Conservation (phyloP, 1,140 invertebrate genomes). For the Aplysia californica region DNA sequence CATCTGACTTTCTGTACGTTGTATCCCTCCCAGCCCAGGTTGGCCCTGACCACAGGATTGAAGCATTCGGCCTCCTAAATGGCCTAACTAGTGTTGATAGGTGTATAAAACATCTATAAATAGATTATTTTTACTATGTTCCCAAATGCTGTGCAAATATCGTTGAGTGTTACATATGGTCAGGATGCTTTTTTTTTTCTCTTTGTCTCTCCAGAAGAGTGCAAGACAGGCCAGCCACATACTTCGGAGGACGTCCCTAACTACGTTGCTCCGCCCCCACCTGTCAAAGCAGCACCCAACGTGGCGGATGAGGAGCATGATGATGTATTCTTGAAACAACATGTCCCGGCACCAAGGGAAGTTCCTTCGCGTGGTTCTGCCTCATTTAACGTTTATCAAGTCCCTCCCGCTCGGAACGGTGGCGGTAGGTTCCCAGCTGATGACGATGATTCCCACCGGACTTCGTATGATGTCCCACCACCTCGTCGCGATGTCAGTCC, state of each 20-base stretch:
- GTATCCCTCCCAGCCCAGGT: no score
- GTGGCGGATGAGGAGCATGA: background rate
- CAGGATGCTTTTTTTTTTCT: no score
- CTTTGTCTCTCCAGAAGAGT: no score
- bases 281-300: conserved; percentile 11
- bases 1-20: no score
- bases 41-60: no score
- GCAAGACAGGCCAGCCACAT: conserved; percentile 79
- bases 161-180: no score
- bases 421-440: background rate
- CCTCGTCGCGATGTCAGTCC: conserved; percentile 28
- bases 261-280: conserved; percentile 51
- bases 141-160: no score
- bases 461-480: conserved; percentile 45
- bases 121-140: no score
- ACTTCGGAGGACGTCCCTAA: conserved; percentile 58
- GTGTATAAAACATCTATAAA: no score
- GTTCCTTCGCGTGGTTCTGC: conserved; percentile 27
- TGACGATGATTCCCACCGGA: conserved; percentile 32
- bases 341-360: conserved; percentile 17
- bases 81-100: no score
- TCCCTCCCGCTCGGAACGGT: background rate
- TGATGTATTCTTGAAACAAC: conserved; percentile 33
- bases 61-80: no score
- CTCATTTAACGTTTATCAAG: conserved; percentile 38